phyloP scores from a whole-genome alignment of 2,797 vertebrate genomes.

The Aplochiton taeniatus region DNA sequence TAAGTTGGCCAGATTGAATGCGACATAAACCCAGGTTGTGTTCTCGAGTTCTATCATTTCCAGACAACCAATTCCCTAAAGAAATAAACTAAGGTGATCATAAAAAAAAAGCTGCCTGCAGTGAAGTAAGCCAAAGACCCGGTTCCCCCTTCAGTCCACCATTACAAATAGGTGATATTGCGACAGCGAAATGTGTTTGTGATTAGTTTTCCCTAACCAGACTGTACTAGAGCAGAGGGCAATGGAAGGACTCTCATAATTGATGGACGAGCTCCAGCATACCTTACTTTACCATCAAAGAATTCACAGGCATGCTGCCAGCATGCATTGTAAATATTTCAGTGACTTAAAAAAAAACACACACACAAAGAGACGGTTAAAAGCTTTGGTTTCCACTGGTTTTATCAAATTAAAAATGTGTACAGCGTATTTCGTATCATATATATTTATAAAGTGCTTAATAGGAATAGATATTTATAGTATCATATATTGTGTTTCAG shows the following conservation, averaged over 20 bases:
- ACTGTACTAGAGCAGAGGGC: constrained; percentile 13
- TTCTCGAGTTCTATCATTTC: too few species aligned
- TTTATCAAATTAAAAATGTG: constrained; percentile 56
- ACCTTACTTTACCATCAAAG: constrained; percentile 38
- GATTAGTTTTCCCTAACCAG: neutral
- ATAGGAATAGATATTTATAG: constrained; percentile 68
- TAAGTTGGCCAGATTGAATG: neutral
- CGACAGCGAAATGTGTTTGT: constrained; percentile 3
- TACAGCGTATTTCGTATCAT: constrained; percentile 57
- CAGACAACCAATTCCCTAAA: too few species aligned
- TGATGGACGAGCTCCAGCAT: constrained; percentile 29
- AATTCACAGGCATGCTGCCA: constrained; percentile 30
- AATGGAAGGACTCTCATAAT: constrained; percentile 37
- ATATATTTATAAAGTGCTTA: constrained; percentile 81
- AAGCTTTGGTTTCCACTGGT: constrained; percentile 50
- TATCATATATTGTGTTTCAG: constrained; percentile 58
- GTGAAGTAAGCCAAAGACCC: too few species aligned
- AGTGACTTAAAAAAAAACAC: constrained; percentile 22
- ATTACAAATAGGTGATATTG: too few species aligned
- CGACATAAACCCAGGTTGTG: neutral
- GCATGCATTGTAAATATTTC: constrained; percentile 41
- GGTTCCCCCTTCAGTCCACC: too few species aligned
- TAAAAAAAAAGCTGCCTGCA: too few species aligned
- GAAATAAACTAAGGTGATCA: too few species aligned
- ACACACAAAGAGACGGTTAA: constrained; percentile 28